A percentile compares a stretch with the other conserved stretches of the same genome.
Conservation (phyloP, 2,888 invertebrate species). For the Ptychoptera albimana region DNA sequence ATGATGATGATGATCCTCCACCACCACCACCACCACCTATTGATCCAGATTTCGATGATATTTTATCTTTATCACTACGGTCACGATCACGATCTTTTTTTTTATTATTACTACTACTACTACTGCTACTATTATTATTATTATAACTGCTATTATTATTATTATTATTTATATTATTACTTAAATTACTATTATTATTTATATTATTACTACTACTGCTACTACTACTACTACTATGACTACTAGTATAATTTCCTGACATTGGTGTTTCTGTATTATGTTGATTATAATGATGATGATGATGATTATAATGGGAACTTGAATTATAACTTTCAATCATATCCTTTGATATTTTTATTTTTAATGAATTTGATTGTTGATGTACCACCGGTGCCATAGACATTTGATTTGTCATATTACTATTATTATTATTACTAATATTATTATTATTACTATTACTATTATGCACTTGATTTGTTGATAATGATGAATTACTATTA, state of each 20-base stretch:
- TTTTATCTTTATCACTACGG: conserved; percentile 14
- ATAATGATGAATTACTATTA: conserved; percentile 6
- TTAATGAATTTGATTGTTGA: conserved; percentile 35
- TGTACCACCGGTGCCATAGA: conserved; percentile 16
- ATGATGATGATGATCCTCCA: conserved; percentile 15
- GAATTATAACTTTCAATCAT: conserved; percentile 36
- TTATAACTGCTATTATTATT: background rate
- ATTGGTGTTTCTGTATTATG: background rate
- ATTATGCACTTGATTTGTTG: too few species aligned
- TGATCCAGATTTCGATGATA: too few species aligned
- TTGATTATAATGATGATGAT: background rate
- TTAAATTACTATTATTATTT: conserved; percentile 8
- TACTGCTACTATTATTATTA: conserved; percentile 4
- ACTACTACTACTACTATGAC: background rate
- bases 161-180: background rate
- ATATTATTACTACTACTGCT: background rate
- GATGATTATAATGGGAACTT: too few species aligned
- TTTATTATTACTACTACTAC: conserved; percentile 21
- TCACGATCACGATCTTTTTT: conserved; percentile 27
- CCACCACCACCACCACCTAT: background rate
- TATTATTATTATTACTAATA: background rate
- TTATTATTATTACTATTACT: background rate
- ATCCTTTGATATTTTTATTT: conserved; percentile 69
- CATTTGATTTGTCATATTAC: conserved; percentile 6
- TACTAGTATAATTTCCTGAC: background rate